These are phyloP conservation scores for Drosophila elegans DNA, from an alignment of 1,140 invertebrate species.

Conservation along the genomic window DNA sequence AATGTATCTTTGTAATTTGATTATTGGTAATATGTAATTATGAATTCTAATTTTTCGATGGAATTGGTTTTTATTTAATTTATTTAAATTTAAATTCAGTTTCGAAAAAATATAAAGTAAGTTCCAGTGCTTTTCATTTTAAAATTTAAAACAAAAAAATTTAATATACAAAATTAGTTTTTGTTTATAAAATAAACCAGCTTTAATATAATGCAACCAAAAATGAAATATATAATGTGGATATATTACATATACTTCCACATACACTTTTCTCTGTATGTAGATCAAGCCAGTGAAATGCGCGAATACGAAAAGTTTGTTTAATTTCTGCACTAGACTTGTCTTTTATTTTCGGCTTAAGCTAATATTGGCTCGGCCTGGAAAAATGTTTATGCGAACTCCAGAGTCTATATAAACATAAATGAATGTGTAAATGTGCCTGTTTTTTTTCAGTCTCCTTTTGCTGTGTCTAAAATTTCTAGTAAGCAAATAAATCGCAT, in stretches of 20 bases:
- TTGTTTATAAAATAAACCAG: no score
- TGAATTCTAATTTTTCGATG: no score
- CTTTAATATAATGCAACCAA: no score
- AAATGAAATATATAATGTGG: no score
- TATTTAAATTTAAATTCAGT: no score
- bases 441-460: slow-evolving; percentile 8
- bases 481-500: slow-evolving; percentile 68
- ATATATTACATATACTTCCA: not conserved
- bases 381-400: slow-evolving; percentile 40
- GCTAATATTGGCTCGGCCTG: slow-evolving; percentile 38
- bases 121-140: no score
- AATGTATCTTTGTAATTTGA: no score
- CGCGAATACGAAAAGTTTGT: slow-evolving; percentile 1
- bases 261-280: not conserved
- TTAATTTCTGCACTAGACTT: slow-evolving; percentile 20
- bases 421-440: not conserved
- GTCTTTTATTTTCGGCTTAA: slow-evolving; percentile 18
- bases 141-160: no score
- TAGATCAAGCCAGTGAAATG: not conserved
- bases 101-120: no score
- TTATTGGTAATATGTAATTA: no score
- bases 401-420: slow-evolving; percentile 2
- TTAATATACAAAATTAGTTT: no score
- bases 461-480: slow-evolving; percentile 63
- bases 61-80: no score